Percentiles rank a stretch among this genome's conserved stretches.
phyloP scores from a whole-genome alignment of 2,797 vertebrate genomes.

The Scleropages formosus region DNA sequence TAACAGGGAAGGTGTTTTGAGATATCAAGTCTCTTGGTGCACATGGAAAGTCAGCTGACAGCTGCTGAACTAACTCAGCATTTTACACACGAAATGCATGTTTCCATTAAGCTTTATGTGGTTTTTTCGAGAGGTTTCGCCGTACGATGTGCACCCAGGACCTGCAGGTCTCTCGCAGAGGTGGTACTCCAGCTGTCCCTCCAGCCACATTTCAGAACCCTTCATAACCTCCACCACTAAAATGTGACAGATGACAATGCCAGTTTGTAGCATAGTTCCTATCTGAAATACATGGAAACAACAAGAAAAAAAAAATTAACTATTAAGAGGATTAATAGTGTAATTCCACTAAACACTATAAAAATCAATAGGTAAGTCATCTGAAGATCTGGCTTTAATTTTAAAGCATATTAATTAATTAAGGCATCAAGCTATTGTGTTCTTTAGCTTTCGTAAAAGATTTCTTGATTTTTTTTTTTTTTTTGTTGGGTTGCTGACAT shows the following conservation, averaged over 20 bases:
- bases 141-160: background rate
- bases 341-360: background rate
- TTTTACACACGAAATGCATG: too few relatives aligned
- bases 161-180: background rate
- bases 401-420: too few relatives aligned
- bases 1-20: too few relatives aligned
- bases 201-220: constrained; percentile 10
- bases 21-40: too few relatives aligned
- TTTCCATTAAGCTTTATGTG: background rate
- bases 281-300: background rate
- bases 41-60: too few relatives aligned
- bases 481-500: too few relatives aligned
- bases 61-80: too few relatives aligned
- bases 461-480: too few relatives aligned
- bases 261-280: background rate
- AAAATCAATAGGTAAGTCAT: too few relatives aligned
- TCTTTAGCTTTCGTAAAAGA: too few relatives aligned
- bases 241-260: background rate
- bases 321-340: background rate
- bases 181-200: background rate
- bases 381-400: too few relatives aligned
- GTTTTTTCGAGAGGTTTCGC: background rate
- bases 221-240: constrained; percentile 1
- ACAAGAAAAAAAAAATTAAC: background rate
- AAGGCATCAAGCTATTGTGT: too few relatives aligned